Evolutionary conservation across 2,113 vertebrate species (phyloP).

Genomic region (Spilogale gracilis): DNA sequence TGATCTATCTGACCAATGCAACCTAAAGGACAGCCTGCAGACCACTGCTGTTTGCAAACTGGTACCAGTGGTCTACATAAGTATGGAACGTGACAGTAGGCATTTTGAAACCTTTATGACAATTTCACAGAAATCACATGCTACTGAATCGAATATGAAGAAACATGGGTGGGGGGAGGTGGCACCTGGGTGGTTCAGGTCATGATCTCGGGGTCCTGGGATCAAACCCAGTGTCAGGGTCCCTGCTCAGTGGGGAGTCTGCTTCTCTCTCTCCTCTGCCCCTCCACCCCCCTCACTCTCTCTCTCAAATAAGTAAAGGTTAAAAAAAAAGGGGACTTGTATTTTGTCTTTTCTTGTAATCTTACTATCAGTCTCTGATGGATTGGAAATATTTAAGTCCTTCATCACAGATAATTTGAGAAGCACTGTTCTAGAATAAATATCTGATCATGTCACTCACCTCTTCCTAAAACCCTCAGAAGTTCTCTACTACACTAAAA

Average conservation of each 20-base stretch:
- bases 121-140: not conserved
- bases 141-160: slow-evolving; percentile 11
- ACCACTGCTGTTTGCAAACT: not conserved
- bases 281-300: not conserved
- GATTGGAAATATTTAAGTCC: not conserved
- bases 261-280: not conserved
- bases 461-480: not conserved
- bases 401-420: slow-evolving; percentile 16
- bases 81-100: not conserved
- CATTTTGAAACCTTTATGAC: not conserved
- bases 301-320: not conserved
- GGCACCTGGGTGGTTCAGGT: not conserved
- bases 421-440: not conserved
- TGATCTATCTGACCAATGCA: not conserved
- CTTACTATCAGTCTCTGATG: not conserved
- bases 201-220: not conserved
- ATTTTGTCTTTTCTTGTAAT: slow-evolving; percentile 31
- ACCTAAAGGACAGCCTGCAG: not conserved
- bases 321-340: not conserved
- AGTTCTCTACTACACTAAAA: not conserved
- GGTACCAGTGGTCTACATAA: not conserved
- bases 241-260: not conserved
- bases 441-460: not conserved
- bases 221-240: not conserved
- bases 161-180: not conserved